Percentiles rank a stretch among this genome's conserved stretches.
These are phyloP conservation scores for Philypnodon macrostomus DNA, from an alignment of 2,797 vertebrate species.

Conservation along the genomic window DNA sequence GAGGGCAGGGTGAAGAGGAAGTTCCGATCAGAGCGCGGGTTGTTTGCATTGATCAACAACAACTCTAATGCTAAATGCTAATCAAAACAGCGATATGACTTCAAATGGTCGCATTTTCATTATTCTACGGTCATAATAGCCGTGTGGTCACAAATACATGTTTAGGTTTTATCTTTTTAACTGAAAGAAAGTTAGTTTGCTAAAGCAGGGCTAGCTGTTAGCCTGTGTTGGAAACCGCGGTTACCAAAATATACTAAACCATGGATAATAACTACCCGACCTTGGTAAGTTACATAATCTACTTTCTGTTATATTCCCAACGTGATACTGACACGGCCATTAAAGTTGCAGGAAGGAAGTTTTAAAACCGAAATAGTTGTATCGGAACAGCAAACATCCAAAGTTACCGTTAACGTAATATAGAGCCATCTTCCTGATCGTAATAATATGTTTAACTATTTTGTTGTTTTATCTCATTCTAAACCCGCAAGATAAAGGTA, in stretches of 20 bases:
- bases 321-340: not conserved
- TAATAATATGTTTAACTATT: no score
- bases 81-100: not conserved
- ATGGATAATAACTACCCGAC: slow-evolving; percentile 42
- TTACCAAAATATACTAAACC: slow-evolving; percentile 3
- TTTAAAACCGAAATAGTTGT: no score
- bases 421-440: no score
- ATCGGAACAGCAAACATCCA: no score
- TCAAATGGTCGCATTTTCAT: not conserved
- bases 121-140: not conserved
- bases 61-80: slow-evolving; percentile 16
- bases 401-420: no score
- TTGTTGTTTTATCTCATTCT: no score
- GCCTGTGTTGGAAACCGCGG: not conserved
- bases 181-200: slow-evolving; percentile 1
- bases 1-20: rapidly evolving
- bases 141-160: not conserved
- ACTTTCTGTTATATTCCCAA: not conserved
- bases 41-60: slow-evolving; percentile 28
- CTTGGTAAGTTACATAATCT: slow-evolving; percentile 27
- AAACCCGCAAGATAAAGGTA: no score
- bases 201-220: slow-evolving; percentile 10
- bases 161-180: not conserved
- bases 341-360: no score
- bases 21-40: slow-evolving; percentile 15